Percentiles rank a stretch among this genome's conserved stretches.
Evolutionary conservation across 2,113 vertebrate genomes (phyloP).

Genomic region (Cygnus buccinator): DNA sequence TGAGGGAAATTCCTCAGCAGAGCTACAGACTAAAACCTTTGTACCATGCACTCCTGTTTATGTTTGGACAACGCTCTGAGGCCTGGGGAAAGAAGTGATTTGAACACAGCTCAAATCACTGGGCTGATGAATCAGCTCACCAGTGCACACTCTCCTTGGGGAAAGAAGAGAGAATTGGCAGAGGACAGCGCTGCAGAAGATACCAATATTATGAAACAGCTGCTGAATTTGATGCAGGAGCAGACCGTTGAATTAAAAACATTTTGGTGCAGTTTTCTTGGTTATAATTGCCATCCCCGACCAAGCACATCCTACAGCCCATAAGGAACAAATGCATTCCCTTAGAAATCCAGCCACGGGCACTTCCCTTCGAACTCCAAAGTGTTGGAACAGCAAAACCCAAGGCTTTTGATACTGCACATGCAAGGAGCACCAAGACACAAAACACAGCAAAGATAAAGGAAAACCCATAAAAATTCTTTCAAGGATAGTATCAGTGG

Average conservation of each 20-base stretch:
- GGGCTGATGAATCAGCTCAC: constrained; percentile 55
- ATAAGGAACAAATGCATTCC: not conserved
- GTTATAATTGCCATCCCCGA: constrained; percentile 1
- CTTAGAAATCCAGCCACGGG: not conserved
- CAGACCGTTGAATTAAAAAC: not conserved
- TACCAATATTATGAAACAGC: constrained; percentile 22
- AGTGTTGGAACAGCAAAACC: constrained; percentile 6
- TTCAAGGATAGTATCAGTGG: not conserved
- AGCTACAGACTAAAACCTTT: not conserved
- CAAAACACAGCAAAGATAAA: not conserved
- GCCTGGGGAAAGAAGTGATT: constrained; percentile 15
- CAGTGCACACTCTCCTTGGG: constrained; percentile 8
- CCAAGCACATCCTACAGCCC: not conserved
- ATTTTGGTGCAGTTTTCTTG: constrained; percentile 48
- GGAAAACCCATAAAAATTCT: not conserved
- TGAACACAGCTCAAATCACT: constrained; percentile 11
- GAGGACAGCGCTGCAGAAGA: constrained; percentile 20
- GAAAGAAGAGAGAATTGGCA: constrained; percentile 43
- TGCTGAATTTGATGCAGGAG: constrained; percentile 42
- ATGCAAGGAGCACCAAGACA: not conserved
- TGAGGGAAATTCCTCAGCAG: not conserved
- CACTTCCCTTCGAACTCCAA: not conserved
- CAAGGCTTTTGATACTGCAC: not conserved
- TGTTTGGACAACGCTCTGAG: not conserved
- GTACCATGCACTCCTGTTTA: not conserved